These are phyloP conservation scores for Anagyrus pseudococci DNA, from an alignment of 2,888 invertebrate genomes.

Conservation along the genomic window DNA sequence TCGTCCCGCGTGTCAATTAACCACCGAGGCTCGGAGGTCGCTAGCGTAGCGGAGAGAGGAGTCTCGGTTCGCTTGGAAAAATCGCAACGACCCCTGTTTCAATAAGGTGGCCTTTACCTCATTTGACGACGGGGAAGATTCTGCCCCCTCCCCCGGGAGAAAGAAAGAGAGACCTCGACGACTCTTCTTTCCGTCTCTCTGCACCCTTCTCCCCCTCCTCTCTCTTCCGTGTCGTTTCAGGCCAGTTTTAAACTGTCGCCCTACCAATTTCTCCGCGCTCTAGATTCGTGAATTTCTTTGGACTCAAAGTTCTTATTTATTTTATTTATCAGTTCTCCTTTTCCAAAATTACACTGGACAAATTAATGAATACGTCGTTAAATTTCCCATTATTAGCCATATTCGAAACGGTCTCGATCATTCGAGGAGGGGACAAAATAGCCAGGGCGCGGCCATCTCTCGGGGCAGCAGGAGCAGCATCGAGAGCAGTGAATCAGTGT, in stretches of 20 bases:
- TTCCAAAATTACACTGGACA: too few species aligned
- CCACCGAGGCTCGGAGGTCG: constrained; percentile 45
- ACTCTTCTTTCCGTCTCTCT: constrained; percentile 5
- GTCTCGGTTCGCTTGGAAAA: constrained; percentile 51
- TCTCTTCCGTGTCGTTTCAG: constrained; percentile 18
- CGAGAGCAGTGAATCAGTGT: constrained; percentile 19
- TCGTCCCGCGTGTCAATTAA: constrained; percentile 60
- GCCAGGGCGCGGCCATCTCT: background rate
- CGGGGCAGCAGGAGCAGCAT: too few species aligned
- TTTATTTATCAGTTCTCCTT: too few species aligned
- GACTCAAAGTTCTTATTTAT: too few species aligned
- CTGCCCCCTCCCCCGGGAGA: constrained; percentile 48
- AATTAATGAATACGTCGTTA: too few species aligned
- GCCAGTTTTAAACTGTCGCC: constrained; percentile 59
- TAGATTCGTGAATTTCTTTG: constrained; percentile 52
- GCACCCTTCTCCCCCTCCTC: background rate
- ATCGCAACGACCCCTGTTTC: constrained; percentile 62
- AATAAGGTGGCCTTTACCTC: constrained; percentile 63
- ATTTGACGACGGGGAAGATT: constrained; percentile 58
- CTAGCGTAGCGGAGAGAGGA: constrained; percentile 19
- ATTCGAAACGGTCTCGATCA: too few species aligned
- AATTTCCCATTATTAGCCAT: too few species aligned
- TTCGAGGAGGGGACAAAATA: too few species aligned
- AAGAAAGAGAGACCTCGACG: too few species aligned
- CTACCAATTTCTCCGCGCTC: constrained; percentile 55